Evolutionary conservation across 1,140 invertebrate species (phyloP), one percentile per base, ranked within the genome.

Genomic region (Pentalonia nigronervosa): DNA sequence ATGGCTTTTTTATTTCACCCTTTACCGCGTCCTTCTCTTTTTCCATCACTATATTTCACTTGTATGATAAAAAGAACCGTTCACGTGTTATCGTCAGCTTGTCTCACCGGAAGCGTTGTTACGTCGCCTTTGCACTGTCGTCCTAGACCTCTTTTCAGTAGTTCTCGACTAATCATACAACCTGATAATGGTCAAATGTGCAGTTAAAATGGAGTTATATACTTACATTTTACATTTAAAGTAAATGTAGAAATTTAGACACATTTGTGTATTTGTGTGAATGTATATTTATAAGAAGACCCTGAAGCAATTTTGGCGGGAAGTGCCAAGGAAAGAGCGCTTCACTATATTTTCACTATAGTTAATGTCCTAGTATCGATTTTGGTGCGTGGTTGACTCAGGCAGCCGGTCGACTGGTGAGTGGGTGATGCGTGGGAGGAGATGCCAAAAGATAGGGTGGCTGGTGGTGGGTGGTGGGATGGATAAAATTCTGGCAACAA

Each of bases 401-500:
- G 50, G 92, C 56, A 88, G 91, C 47, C 53, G 88, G 93, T 45
- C 56, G 67, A 50, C 88, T 47, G 14, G 76, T 34, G 41, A 45
- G 48, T 41, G 88, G 47, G 83, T n/a, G 90, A 84, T 34, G 56
- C 17, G 86, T 84, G 93, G 88, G 86, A 41, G 86, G 48, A 93
- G 87, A 88, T 30, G 45, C 88, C 60, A 76, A 76, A 76, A 76
- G 60, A 76, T 76, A 76, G 50, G 93, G 76, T 9, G 88, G 30
- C 1, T 56, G 83, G 34, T 20, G 90, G 93, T 81, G 45, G 86
- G 50, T 30, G 81, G 89, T 47, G 48, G 36, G n/a, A 56, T 48
- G 36, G 60, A 84, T 94, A 94, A 94, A 94, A 94, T 94, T 94
- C 94, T 94, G 93, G 86, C 84, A 93, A 94, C 90, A 92, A 92